Evolutionary conservation across 2,797 vertebrate species (phyloP), one percentile per base, ranked within the genome.

Genomic region (Poecilia gillii): DNA sequence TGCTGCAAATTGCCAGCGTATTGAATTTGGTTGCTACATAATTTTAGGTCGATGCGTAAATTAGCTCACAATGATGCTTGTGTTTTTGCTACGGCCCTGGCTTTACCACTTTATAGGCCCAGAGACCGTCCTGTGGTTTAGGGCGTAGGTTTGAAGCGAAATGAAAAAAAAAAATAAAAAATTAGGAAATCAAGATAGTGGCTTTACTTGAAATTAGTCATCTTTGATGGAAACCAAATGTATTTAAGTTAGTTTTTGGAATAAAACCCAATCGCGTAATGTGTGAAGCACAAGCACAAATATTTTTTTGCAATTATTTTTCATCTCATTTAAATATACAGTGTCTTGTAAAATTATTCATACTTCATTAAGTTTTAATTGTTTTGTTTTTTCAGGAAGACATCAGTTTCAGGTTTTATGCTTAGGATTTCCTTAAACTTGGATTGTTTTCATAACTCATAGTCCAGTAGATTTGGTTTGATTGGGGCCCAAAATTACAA

Each of bases 281-380:
- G 85, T 87, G 74, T 51, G 75, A 84, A 75, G 82, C 76, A 82
- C 89, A 89, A 87, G 76, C 75, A 73, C 70, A 85, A 86, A 70
- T 73, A 80, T 84, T 85, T 89, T 89, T 72, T 90, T 87, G 78
- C 86, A 82, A 93, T 92, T 76, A 92, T 94, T 94, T 95, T 92
- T 89, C 88, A 82, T 93, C 59, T 92, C 6, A 93, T 93, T 79
- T 90, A 93, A 85, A 90, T 90, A 91, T 45, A 13, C 23, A 45
- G 11, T 1, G 25, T 71, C 4, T 71, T 45, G 41, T 14, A 46
- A 45, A 71, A 28, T 12, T 3, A 45, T 45, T 28, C 23, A 18
- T 28, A 8, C 25, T n/a, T 45, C 2, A 45, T 45, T 41, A 16
- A 70, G 4, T 13, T 70, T 70, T 70, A 0, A 11, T 39, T 39